Evolutionary conservation across 2,113 vertebrate genomes (phyloP), one percentile per base, ranked within the genome.

Genomic region (Ammodytes dubius): DNA sequence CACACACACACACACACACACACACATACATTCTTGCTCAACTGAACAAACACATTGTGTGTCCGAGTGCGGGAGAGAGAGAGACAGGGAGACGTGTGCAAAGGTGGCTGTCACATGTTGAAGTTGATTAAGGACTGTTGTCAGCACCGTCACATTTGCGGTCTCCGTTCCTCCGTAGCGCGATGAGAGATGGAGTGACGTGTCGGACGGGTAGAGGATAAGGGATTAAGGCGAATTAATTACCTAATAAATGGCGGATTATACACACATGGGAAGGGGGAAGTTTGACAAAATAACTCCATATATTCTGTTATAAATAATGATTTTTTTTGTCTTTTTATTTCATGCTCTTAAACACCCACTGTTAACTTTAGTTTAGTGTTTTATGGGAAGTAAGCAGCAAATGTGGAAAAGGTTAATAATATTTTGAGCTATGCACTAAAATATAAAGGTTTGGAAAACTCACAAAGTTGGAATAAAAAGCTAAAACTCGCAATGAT

Each of bases 141-240:
- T 94, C 92, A 89, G 87, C 91, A 84, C 91, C 66, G 85, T 59
- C 79, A 84, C 87, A 91, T 93, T 84, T 90, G 47, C 5, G 0
- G 27, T 45, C 74, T 4, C 40, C 19, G 73, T 56, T 87, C 47
- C 47, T 65, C 71, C 52, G 57, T 1, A 40, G 70, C 57, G 49
- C 4, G 92, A 84, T 86, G 90, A 93, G 15, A 79, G 92, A 94
- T 4, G 60, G 81, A 81, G 6, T 52, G 74, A 70, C 37, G 61
- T 72, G 74, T 79, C 53, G 2, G 75, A 63, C 47, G 42, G 47
- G 68, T 39, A 68, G 74, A 56, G n/a, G 65, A 70, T 27, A 67
- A 63, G 50, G 79, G 83, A 84, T 81, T 87, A 87, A 71, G 42
- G 74, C 58, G 6, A 47, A 63, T 61, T 81, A 79, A 87, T 77